Base-by-base conservation (phyloP, 2,113 vertebrate genomes). In the Mustela nigripes region DNA sequence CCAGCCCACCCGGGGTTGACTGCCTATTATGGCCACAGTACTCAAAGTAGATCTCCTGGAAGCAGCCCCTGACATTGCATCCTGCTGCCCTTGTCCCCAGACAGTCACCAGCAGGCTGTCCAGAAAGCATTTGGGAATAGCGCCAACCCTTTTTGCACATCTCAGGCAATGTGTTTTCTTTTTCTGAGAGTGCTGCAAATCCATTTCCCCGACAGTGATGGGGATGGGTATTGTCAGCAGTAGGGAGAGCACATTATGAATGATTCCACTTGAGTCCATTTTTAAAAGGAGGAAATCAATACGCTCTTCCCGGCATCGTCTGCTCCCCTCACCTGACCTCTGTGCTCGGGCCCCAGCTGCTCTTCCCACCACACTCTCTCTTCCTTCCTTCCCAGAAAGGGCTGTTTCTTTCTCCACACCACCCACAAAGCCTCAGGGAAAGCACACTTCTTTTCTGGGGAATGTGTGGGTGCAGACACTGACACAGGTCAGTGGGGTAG, bases 211-310 rank as follows among this genome's bases (percentile, higher is more conserved):
- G 86, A 93, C 94, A 89, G 89, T 96, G 95, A 96, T 26, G 92
- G 95, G 63, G 60, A 96, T 82, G 92, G 85, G 31, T 24, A 50
- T 88, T 95, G 89, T 89, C 94, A 85, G 82, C 0, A 1, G 82
- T 4, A 24, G 39, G 58, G 82, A 82, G 86, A 73, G 31, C 71
- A 24, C 86, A 42, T 97, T 92, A 97, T 82, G 95, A 95, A 96
- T 95, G 96, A 96, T 67, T 91, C 69, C 81, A 93, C 96, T 95
- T 10, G 78, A 93, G 94, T 88, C 92, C 82, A 39, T 88, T 95
- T 96, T 88, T 84, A 94, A 96, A 89, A 91, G 89, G 65, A 98
- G 65, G 94, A 97, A 93, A 97, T 98, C 98, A 86, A 97, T 96
- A 96, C 5, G 9, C 56, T 91, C 94, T 98, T 98, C 96, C 97